These are phyloP conservation scores for Haemorhous mexicanus DNA, from an alignment of 2,113 vertebrate species.

Conservation along the genomic window DNA sequence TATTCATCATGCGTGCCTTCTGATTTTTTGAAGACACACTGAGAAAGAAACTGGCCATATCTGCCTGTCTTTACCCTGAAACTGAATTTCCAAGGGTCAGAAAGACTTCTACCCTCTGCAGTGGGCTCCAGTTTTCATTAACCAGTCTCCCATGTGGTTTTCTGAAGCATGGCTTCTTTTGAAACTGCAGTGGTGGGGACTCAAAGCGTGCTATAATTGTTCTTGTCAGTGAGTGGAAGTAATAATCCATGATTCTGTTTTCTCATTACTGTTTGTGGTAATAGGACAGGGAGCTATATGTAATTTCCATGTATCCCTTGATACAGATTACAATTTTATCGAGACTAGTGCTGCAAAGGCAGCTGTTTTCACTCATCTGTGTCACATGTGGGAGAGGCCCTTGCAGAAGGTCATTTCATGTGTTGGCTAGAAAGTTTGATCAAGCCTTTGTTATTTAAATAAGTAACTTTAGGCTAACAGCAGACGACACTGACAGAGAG, in stretches of 20 bases:
- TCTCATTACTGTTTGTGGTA: constrained; percentile 49
- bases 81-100: not conserved
- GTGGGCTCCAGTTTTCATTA: not conserved
- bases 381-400: not conserved
- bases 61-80: not conserved
- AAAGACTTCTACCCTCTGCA: not conserved
- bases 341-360: constrained; percentile 5
- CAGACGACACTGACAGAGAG: not conserved
- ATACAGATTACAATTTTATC: constrained; percentile 1
- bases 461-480: not conserved
- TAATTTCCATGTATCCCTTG: constrained; percentile 50
- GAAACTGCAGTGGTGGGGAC: not conserved
- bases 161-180: not conserved
- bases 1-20: not conserved
- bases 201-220: not conserved
- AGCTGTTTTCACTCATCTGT: not conserved
- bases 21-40: not conserved
- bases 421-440: not conserved
- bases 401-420: not conserved
- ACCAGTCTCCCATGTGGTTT: not conserved
- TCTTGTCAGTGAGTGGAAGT: constrained; percentile 7
- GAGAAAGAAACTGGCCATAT: not conserved
- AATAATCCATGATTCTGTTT: constrained; percentile 13
- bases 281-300: constrained; percentile 9
- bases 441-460: not conserved